phyloP scores from a whole-genome alignment of 53 echinoderm and acorn worm genomes.

The Holothuria leucospilota region DNA sequence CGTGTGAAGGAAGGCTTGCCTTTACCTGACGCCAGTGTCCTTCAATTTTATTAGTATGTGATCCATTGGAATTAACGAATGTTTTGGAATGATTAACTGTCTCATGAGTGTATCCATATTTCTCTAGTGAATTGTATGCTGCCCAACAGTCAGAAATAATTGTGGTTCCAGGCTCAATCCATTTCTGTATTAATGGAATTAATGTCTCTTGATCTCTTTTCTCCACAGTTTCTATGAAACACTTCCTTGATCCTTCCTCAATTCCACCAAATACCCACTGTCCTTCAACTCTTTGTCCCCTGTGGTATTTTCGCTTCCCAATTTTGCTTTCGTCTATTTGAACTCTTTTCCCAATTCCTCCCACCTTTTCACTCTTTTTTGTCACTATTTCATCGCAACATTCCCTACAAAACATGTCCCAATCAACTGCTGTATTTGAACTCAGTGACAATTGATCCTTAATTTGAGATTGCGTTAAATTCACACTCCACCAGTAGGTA shows the following conservation, averaged over 20 bases:
- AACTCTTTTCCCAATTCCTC: conserved; percentile 43
- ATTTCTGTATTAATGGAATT: conserved; percentile 40
- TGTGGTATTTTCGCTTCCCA: no score
- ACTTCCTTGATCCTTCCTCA: no score
- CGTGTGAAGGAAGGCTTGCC: conserved; percentile 31
- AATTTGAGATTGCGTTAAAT: conserved; percentile 46
- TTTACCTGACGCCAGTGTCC: conserved; percentile 28
- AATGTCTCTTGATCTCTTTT: conserved; percentile 13
- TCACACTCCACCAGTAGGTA: no score
- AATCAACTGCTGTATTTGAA: conserved; percentile 38
- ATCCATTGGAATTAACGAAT: no score
- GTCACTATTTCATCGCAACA: conserved; percentile 26
- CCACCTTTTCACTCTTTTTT: conserved; percentile 6
- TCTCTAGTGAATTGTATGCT: not conserved
- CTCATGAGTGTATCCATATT: no score
- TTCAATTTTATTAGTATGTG: conserved; percentile 21
- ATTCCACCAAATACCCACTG: no score
- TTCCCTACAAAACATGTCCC: conserved; percentile 47
- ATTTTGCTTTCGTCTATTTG: no score
- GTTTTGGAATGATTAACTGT: no score
- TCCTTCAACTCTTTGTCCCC: no score
- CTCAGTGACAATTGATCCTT: conserved; percentile 28
- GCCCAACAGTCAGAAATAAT: conserved; percentile 54
- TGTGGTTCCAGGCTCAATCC: conserved; percentile 13
- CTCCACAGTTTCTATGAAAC: no score